Evolutionary conservation across 2,797 vertebrate species (phyloP), one percentile per base, ranked within the genome.

Genomic region (Gambelia wislizenii): DNA sequence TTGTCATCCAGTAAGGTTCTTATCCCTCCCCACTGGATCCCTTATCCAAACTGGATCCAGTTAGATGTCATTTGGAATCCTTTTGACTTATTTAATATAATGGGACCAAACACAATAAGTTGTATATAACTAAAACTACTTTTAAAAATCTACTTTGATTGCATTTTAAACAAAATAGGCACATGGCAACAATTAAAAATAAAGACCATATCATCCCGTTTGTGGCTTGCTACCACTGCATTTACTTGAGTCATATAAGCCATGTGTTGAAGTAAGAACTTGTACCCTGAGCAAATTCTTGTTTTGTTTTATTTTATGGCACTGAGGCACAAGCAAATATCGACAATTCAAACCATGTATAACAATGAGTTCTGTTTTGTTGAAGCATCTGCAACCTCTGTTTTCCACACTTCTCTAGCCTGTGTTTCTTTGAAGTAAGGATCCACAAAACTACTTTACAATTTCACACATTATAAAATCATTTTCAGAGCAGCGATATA

Each of bases 401-500:
- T 56, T 70, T 87, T 39, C n/a, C 2, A n/a, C 33, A 47, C 33
- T 67, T 67, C 30, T 27, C 10, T 44, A 59, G 61, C 13, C 8
- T 42, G 47, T 30, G 25, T 36, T 33, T 30, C 49, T 10, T 44
- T 80, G 16, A 39, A 59, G 39, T 44, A 25, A 44, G n/a, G n/a
- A n/a, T n/a, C n/a, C 64, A 72, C 59, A 39, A 9, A 30, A 47
- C 33, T 27, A 3, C 44, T 44, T 82, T 56, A 52, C 54, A 70
- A 36, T 0, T 0, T 74, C 83, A 49, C 30, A 56, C 83, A 79
- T 86, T 10, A 4, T 33, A 59, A 30, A 91, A 86, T 39, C 12
- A 89, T 13, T 3, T 54, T 89, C 84, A 54, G 27, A 6, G 1
- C 77, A 83, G 27, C 85, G 80, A 25, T 87, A 83, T 91, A n/a